These are phyloP conservation scores for Neomorphus geoffroyi DNA, from an alignment of 2,797 vertebrate genomes.

Conservation along the genomic window DNA sequence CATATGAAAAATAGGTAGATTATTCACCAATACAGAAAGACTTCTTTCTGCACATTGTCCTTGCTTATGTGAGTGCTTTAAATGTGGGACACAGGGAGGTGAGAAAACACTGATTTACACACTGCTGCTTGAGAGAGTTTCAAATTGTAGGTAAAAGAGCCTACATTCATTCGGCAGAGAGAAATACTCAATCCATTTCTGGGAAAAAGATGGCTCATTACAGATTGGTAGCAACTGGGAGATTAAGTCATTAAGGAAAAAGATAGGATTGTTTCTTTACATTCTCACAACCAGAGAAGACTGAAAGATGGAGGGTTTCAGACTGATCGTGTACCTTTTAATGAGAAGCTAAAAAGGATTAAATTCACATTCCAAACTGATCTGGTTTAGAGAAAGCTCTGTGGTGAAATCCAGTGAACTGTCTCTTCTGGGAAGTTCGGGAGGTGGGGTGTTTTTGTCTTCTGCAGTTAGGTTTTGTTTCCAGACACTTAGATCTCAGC, in stretches of 20 bases:
- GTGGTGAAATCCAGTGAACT: background rate
- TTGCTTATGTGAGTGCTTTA: background rate
- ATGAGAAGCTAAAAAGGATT: conserved; percentile 16
- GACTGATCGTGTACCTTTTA: background rate
- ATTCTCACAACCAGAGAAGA: background rate
- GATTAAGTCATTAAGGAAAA: background rate
- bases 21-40: background rate
- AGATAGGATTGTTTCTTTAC: conserved; percentile 28
- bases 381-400: background rate
- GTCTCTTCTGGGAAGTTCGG: background rate
- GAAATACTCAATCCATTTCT: background rate
- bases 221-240: background rate
- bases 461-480: background rate
- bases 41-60: background rate
- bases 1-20: background rate
- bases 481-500: background rate
- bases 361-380: background rate
- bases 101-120: background rate
- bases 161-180: background rate
- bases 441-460: background rate
- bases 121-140: background rate
- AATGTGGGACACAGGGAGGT: background rate
- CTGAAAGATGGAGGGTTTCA: background rate
- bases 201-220: background rate
- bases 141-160: background rate